A percentile compares a stretch with the other conserved stretches of the same genome.
Evolutionary conservation across 2,797 vertebrate genomes (phyloP).

Genomic region (Epinephelus malabaricus): DNA sequence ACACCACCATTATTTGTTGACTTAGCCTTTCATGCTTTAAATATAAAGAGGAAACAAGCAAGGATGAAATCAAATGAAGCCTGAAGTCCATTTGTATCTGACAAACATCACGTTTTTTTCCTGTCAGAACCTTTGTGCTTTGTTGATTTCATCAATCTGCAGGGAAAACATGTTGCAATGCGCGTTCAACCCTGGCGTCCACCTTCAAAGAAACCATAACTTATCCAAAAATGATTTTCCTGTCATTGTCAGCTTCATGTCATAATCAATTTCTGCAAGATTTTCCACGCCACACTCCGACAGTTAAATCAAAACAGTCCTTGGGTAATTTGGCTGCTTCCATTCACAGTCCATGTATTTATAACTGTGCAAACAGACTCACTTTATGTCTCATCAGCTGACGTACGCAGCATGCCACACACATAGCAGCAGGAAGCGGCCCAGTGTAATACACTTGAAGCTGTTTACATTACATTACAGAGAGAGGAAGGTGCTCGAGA

Average conservation of each 20-base stretch:
- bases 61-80: constrained; percentile 50
- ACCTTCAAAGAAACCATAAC: constrained; percentile 49
- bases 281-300: constrained; percentile 67
- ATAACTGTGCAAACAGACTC: constrained; percentile 77
- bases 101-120: constrained; percentile 51
- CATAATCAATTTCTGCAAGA: constrained; percentile 66
- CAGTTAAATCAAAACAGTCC: constrained; percentile 79
- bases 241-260: constrained; percentile 70
- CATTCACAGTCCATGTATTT: constrained; percentile 77
- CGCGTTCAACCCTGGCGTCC: constrained; percentile 33
- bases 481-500: constrained; percentile 71
- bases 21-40: constrained; percentile 44
- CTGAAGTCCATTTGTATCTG: constrained; percentile 47
- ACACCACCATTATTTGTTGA: constrained; percentile 14
- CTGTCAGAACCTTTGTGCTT: constrained; percentile 41
- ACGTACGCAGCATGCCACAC: constrained; percentile 81
- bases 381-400: constrained; percentile 82
- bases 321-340: constrained; percentile 75
- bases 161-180: constrained; percentile 57
- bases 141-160: constrained; percentile 63
- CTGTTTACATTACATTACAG: constrained; percentile 79
- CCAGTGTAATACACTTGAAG: constrained; percentile 79
- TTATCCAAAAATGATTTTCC: constrained; percentile 71
- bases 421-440: constrained; percentile 81
- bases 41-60: constrained; percentile 55